phyloP scores from a whole-genome alignment of 2,113 vertebrate species.

The Macquaria australasica region DNA sequence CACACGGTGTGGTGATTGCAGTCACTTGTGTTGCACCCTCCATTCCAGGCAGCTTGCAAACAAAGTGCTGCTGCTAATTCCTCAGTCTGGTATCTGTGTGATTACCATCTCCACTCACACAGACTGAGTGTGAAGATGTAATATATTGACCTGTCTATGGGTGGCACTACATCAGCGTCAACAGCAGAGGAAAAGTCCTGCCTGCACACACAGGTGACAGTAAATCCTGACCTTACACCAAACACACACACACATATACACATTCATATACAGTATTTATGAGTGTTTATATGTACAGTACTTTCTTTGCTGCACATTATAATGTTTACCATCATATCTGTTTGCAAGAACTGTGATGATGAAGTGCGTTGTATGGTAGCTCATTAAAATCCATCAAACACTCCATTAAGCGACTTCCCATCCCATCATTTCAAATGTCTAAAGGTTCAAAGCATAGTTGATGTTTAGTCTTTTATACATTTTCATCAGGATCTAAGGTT shows the following conservation, averaged over 20 bases:
- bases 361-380: constrained; percentile 27
- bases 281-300: neutral
- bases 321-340: constrained; percentile 11
- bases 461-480: constrained; percentile 31
- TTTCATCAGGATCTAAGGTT: constrained; percentile 24
- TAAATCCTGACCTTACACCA: neutral
- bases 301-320: neutral
- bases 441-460: constrained; percentile 45
- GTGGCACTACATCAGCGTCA: constrained; percentile 67
- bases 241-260: neutral
- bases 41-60: neutral
- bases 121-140: constrained; percentile 29
- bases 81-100: constrained; percentile 28
- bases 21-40: neutral
- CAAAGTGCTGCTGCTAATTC: constrained; percentile 5
- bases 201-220: neutral
- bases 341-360: constrained; percentile 30
- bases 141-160: constrained; percentile 59
- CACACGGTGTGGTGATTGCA: neutral
- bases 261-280: neutral
- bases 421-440: constrained; percentile 47
- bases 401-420: constrained; percentile 57
- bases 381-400: constrained; percentile 59
- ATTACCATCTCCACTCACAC: constrained; percentile 29
- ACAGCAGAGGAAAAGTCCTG: constrained; percentile 13